Conservation (phyloP, 2,113 vertebrate genomes). For the Lophotis ruficrista region DNA sequence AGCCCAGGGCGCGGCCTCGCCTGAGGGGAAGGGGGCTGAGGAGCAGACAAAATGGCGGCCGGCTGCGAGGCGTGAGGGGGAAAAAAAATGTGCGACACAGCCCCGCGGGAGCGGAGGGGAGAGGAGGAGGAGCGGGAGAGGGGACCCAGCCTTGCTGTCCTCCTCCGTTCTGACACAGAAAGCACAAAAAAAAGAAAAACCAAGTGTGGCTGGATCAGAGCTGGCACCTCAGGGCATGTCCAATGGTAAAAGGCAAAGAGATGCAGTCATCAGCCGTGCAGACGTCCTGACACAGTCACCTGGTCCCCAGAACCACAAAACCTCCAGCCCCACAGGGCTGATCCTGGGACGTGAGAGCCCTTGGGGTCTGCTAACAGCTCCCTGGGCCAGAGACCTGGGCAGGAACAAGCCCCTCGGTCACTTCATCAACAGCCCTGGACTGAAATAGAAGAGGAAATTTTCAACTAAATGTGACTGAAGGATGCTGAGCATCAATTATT, state of each 20-base stretch:
- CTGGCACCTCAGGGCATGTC: neutral
- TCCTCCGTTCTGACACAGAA: neutral
- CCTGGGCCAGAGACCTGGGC: accelerated
- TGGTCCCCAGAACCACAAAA: neutral
- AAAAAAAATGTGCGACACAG: neutral
- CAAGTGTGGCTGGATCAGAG: accelerated
- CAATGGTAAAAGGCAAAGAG: accelerated
- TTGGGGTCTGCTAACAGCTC: accelerated
- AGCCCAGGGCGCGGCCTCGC: neutral
- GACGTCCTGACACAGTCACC: neutral
- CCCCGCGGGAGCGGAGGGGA: accelerated
- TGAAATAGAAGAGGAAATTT: neutral
- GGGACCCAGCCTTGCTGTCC: neutral
- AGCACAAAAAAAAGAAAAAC: neutral
- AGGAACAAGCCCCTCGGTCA: neutral
- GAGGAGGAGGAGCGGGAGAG: neutral
- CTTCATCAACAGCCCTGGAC: neutral
- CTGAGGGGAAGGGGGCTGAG: too few relatives aligned
- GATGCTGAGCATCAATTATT: neutral
- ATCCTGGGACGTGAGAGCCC: neutral
- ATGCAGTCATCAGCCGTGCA: neutral
- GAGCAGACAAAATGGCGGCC: neutral
- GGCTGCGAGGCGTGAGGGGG: accelerated
- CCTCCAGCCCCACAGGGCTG: neutral
- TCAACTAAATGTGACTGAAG: accelerated